Conservation (phyloP, 2,797 vertebrate species). For the Phoxinus dragarum region DNA sequence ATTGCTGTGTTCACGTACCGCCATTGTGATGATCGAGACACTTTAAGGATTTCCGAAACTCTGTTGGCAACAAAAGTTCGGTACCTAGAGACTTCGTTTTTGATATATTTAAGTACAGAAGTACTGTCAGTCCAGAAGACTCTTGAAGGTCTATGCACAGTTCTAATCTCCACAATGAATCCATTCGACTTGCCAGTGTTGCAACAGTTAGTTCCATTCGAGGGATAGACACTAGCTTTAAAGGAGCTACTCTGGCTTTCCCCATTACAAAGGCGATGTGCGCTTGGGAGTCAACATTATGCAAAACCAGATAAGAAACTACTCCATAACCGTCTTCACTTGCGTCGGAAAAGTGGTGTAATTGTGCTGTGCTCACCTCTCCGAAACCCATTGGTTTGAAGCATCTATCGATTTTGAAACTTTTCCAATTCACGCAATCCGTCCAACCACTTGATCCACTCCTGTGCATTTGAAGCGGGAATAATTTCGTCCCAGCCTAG, state of each 20-base stretch:
- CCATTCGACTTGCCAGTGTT: too few species aligned
- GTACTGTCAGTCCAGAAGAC: not conserved
- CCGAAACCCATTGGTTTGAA: not conserved
- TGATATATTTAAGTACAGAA: not conserved
- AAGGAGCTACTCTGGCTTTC: not conserved
- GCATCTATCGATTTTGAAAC: not conserved
- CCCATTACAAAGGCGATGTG: not conserved
- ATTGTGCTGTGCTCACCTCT: not conserved
- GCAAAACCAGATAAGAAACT: not conserved
- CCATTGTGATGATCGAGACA: not conserved
- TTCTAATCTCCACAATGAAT: not conserved
- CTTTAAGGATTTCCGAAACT: not conserved
- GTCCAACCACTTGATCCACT: constrained; percentile 9
- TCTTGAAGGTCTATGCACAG: not conserved
- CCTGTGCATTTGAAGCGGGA: not conserved
- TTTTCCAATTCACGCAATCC: not conserved
- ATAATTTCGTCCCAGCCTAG: not conserved
- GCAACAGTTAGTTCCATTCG: too few species aligned
- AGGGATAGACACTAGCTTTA: too few species aligned
- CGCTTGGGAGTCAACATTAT: not conserved
- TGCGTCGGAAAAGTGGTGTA: not conserved
- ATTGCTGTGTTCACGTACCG: not conserved
- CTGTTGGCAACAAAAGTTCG: not conserved
- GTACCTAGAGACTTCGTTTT: not conserved
- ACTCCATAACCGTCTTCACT: not conserved